Conservation (phyloP, 2,113 vertebrate species). For the Cheirogaleus medius region DNA sequence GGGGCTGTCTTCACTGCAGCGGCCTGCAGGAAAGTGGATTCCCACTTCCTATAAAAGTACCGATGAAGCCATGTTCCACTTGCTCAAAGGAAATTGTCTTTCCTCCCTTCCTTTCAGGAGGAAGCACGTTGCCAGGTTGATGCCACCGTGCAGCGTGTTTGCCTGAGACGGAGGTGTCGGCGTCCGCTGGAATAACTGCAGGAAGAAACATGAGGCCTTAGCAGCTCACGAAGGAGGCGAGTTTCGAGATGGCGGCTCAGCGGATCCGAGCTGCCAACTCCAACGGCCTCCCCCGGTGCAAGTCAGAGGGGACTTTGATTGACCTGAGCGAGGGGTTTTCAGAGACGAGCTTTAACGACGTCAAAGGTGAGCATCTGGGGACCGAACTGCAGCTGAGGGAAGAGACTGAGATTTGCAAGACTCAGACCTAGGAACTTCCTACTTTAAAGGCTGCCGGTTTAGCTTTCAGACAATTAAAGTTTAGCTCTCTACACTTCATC, state of each 20-base stretch:
- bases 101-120: not conserved
- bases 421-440: fast-evolving
- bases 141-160: fast-evolving
- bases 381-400: not conserved
- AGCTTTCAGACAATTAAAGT: fast-evolving
- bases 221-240: fast-evolving
- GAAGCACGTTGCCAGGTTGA: not conserved
- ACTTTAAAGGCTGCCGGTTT: fast-evolving
- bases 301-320: conserved; percentile 95
- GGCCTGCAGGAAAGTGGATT: not conserved
- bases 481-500: fast-evolving
- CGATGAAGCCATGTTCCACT: not conserved
- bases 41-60: fast-evolving
- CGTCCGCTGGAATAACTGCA: fast-evolving
- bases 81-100: not conserved
- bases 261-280: conserved; percentile 93
- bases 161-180: not conserved
- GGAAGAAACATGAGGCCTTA: conserved; percentile 74
- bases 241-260: conserved; percentile 92
- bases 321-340: conserved; percentile 90
- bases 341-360: conserved; percentile 89
- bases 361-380: conserved; percentile 89
- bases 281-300: conserved; percentile 92
- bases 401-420: fast-evolving
- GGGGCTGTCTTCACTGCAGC: not conserved